These are phyloP conservation scores for Paradisaea rubra DNA, from an alignment of 2,113 vertebrate genomes.

Conservation along the genomic window DNA sequence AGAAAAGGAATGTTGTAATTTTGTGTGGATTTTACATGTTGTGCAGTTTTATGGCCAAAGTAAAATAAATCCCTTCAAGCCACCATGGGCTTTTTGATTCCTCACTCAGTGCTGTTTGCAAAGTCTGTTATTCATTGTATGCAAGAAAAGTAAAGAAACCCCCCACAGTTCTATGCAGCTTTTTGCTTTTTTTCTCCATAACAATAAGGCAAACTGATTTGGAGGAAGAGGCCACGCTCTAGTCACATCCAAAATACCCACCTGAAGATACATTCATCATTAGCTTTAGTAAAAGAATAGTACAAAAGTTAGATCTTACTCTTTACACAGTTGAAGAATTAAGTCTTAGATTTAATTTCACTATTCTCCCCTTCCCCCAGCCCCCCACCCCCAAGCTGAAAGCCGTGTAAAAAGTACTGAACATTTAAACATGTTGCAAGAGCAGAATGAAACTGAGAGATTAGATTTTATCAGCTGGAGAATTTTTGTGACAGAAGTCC, in stretches of 20 bases:
- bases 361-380: not conserved
- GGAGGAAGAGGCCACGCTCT: constrained; percentile 56
- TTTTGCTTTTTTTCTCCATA: not conserved
- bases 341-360: constrained; percentile 25
- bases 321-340: constrained; percentile 54
- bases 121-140: not conserved
- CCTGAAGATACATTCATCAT: constrained; percentile 53
- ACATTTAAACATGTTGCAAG: constrained; percentile 39
- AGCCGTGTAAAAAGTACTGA: constrained; percentile 48
- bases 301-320: constrained; percentile 55
- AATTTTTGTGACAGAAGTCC: not conserved
- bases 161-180: constrained; percentile 16
- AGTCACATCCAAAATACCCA: constrained; percentile 47
- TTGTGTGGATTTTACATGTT: not conserved
- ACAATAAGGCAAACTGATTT: constrained; percentile 41
- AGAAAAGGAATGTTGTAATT: constrained; percentile 9
- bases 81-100: not conserved
- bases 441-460: constrained; percentile 14
- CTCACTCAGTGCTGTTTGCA: not conserved
- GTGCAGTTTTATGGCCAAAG: not conserved
- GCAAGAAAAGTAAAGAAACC: not conserved
- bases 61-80: constrained; percentile 6
- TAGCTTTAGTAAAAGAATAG: constrained; percentile 59
- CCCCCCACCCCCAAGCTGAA: not conserved
- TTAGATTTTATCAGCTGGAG: not conserved